A percentile compares a stretch with the other conserved stretches of the same genome.
Conservation (phyloP, 2,888 invertebrate species). For the Meganola albula region DNA sequence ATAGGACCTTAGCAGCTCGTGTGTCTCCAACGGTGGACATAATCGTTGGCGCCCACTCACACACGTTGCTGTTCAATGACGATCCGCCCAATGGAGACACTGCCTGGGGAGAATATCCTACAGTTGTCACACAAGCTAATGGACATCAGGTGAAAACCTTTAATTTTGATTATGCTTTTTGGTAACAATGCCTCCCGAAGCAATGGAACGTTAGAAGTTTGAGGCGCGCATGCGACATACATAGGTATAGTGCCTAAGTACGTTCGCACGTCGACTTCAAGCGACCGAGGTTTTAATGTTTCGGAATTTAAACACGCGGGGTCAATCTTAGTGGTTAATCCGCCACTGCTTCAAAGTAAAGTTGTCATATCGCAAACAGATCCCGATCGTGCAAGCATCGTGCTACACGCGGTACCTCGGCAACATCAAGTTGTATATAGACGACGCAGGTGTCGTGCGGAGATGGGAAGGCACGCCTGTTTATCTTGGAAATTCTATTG, state of each 20-base stretch:
- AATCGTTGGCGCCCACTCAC: slow-evolving; percentile 91
- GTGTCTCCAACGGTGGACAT: slow-evolving; percentile 84
- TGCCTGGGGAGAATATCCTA: slow-evolving; percentile 82
- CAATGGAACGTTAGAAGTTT: no score
- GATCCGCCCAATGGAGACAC: slow-evolving; percentile 75
- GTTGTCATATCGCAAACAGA: no score
- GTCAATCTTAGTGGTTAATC: no score
- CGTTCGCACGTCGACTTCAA: no score
- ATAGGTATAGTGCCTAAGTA: no score
- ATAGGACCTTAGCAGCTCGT: slow-evolving; percentile 78
- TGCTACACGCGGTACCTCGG: slow-evolving; percentile 88
- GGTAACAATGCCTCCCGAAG: no score
- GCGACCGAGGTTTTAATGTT: no score
- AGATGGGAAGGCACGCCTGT: slow-evolving; percentile 86
- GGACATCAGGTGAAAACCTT: slow-evolving; percentile 75
- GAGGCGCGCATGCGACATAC: no score
- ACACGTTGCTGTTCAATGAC: slow-evolving; percentile 84
- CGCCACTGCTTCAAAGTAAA: no score
- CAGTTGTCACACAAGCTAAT: slow-evolving; percentile 76
- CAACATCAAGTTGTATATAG: slow-evolving; percentile 83
- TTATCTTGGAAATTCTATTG: slow-evolving; percentile 79
- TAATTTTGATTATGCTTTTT: no score
- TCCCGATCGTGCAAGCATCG: slow-evolving; percentile 84
- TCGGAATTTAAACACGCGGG: no score
- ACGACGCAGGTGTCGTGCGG: slow-evolving; percentile 80